Base-by-base conservation (phyloP, 2,797 vertebrate species). In the Neoniphon sammara region DNA sequence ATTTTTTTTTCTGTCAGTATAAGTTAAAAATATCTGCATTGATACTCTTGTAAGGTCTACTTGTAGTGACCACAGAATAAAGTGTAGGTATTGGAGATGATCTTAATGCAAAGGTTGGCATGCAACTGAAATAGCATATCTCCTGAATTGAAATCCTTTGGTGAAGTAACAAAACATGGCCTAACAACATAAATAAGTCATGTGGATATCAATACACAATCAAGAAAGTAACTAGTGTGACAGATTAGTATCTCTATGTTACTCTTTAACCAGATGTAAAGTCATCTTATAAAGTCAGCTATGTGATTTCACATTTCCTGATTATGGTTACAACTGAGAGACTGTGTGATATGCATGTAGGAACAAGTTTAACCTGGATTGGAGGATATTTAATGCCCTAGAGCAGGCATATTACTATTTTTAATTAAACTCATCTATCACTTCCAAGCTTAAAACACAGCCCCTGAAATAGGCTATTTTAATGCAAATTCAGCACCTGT, bases 261-360 rank as follows among this genome's bases (percentile, higher is more conserved):
- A 47, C 64, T 68, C 52, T 73, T 70, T 44, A 75, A 66, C 12
- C 76, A 63, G 60, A 66, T 66, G 82, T 73, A 66, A 80, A 44
- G 78, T 87, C 57, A 66, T 84, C 73, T 70, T 36, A 75, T 75
- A 83, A 77, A 78, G 77, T 86, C 66, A 77, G 59, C 66, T 83
- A 73, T 81, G 77, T 73, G 73, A 78, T 67, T 66, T 47, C 0
- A 47, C 66, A 77, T 2, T 57, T 20, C 36, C 25, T 62, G 66
- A 80, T 80, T 86, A 85, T 85, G 78, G 85, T 87, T 87, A 53
- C 78, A 82, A 81, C 39, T 53, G 67, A 69, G 50, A 73, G 31
- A 56, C 49, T 69, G 49, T 71, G 39, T 15, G 21, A 52, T 42
- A 61, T 55, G 62, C 67, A 73, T 54, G 39, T 10, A 50, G 27